Conservation (phyloP, 2,888 invertebrate genomes). For the Anagyrus pseudococci region DNA sequence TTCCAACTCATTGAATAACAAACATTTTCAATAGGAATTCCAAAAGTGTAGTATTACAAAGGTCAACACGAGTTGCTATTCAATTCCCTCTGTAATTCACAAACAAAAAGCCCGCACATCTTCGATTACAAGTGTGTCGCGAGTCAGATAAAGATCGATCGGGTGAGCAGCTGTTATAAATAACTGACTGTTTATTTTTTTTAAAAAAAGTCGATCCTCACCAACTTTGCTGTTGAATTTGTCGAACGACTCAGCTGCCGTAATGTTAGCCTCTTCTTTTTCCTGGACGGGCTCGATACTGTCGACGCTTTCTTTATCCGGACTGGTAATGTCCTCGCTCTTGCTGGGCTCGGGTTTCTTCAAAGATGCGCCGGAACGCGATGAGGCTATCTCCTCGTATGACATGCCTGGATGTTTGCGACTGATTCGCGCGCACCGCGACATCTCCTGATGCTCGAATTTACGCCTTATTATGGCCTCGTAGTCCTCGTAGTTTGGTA, state of each 20-base stretch:
- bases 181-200: too few relatives aligned
- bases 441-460: slow-evolving; percentile 54
- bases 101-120: neutral
- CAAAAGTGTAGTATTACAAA: neutral
- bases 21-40: neutral
- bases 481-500: slow-evolving; percentile 59
- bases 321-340: slow-evolving; percentile 46
- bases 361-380: slow-evolving; percentile 45
- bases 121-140: neutral
- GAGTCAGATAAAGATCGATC: neutral
- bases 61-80: neutral
- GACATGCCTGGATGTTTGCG: slow-evolving; percentile 59
- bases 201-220: slow-evolving; percentile 43
- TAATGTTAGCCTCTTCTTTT: slow-evolving; percentile 59
- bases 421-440: slow-evolving; percentile 48
- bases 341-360: slow-evolving; percentile 46
- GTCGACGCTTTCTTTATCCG: slow-evolving; percentile 54
- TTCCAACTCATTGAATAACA: too few relatives aligned
- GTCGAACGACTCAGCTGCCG: slow-evolving; percentile 61
- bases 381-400: slow-evolving; percentile 59
- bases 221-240: slow-evolving; percentile 62
- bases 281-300: slow-evolving; percentile 56
- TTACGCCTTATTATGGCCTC: slow-evolving; percentile 60
- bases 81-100: neutral
- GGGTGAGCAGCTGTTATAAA: neutral